These are phyloP conservation scores for Trachythela sp. DNA, from an alignment of 64 coral and sea anemone genomes.

Conservation along the genomic window DNA sequence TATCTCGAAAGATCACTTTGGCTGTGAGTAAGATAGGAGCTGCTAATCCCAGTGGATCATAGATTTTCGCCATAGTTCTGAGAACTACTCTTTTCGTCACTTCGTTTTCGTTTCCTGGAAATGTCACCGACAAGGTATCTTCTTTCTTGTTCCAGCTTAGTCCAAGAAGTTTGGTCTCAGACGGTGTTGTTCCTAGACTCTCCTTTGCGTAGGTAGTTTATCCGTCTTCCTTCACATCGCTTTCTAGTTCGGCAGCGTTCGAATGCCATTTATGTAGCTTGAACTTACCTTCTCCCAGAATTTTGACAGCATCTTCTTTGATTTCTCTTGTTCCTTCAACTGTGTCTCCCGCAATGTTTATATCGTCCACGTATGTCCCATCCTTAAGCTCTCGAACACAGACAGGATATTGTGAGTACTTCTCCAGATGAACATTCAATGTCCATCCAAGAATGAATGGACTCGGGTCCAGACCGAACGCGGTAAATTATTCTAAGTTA, in stretches of 20 bases:
- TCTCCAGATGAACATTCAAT: slow-evolving; percentile 34
- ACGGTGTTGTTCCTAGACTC: not conserved
- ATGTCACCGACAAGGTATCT: not conserved
- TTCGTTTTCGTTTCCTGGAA: not conserved
- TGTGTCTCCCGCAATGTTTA: slow-evolving; percentile 50
- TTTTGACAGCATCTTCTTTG: slow-evolving; percentile 22
- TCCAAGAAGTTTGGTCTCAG: slow-evolving; percentile 36
- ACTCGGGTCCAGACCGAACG: slow-evolving; percentile 43
- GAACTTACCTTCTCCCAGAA: slow-evolving; percentile 23
- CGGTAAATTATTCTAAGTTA: not conserved
- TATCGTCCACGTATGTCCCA: slow-evolving; percentile 57
- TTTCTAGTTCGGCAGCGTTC: not conserved
- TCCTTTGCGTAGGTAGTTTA: slow-evolving; percentile 11
- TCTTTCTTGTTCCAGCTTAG: not conserved
- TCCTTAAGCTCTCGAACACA: slow-evolving; percentile 42
- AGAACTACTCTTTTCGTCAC: not conserved
- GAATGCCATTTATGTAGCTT: slow-evolving; percentile 55
- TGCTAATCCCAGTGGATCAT: slow-evolving; percentile 1
- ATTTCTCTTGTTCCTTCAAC: not conserved
- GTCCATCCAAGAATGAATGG: slow-evolving; percentile 41
- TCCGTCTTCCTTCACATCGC: not conserved
- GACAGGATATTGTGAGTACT: slow-evolving; percentile 27
- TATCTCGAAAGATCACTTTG: slow-evolving; percentile 6
- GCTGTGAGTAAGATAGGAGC: slow-evolving; percentile 4
- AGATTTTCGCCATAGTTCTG: not conserved